Percentiles rank a stretch among this genome's conserved stretches.
Evolutionary conservation across 2,797 vertebrate species (phyloP).

Genomic region (Cirrhinus mrigala): DNA sequence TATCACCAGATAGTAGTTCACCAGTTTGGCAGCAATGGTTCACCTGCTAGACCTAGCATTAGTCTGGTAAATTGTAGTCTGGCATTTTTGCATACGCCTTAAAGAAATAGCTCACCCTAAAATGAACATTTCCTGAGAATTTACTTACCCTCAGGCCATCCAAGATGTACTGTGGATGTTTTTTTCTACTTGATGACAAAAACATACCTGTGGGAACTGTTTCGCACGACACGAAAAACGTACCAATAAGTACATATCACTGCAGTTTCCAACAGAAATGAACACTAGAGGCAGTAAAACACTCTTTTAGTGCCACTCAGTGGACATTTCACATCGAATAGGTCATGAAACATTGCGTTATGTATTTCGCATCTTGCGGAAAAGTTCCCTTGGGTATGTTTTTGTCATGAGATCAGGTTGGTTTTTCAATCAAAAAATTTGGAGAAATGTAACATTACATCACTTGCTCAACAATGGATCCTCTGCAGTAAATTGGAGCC

Average conservation of each 20-base stretch:
- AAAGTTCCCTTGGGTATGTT: too few species aligned
- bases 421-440: background rate
- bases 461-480: background rate
- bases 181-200: too few species aligned
- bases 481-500: background rate
- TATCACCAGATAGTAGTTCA: background rate
- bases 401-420: background rate
- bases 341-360: too few species aligned
- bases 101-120: background rate
- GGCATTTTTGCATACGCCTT: background rate
- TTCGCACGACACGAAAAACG: too few species aligned
- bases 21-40: background rate
- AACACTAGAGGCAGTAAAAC: too few species aligned
- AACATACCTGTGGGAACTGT: too few species aligned
- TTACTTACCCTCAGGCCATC: background rate
- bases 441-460: background rate
- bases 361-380: too few species aligned
- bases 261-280: too few species aligned
- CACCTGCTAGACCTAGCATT: background rate
- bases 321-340: too few species aligned
- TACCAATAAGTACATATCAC: too few species aligned
- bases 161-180: background rate
- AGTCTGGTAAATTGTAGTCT: background rate
- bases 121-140: background rate
- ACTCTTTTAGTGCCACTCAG: too few species aligned